Evolutionary conservation across 2,113 vertebrate genomes (phyloP).

Genomic region (Columba janthina): DNA sequence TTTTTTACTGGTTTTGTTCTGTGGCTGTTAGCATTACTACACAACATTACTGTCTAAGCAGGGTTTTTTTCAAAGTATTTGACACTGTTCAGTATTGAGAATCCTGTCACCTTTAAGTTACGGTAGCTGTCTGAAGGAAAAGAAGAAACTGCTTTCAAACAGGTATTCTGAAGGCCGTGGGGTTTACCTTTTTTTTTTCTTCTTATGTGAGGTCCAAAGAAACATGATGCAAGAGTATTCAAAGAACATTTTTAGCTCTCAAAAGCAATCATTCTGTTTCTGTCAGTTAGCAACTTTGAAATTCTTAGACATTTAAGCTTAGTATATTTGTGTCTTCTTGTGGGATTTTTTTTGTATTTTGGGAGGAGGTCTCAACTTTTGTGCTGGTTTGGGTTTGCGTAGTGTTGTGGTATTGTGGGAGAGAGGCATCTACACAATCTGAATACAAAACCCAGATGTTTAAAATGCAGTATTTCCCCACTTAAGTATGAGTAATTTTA

Average conservation of each 20-base stretch:
- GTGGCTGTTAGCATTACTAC: background rate
- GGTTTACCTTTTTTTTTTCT: accelerated
- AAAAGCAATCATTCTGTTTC: accelerated
- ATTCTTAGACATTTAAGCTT: background rate
- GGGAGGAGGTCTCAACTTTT: background rate
- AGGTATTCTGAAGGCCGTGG: background rate
- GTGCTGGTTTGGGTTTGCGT: background rate
- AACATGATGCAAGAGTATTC: background rate
- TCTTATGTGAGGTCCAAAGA: background rate
- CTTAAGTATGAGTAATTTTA: background rate
- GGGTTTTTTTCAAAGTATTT: background rate
- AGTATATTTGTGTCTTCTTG: background rate
- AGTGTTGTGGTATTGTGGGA: background rate
- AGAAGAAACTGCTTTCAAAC: background rate
- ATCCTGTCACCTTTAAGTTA: background rate
- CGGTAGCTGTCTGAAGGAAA: background rate
- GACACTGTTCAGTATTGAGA: background rate
- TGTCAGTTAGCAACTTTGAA: background rate
- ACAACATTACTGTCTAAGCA: background rate
- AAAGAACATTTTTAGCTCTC: background rate
- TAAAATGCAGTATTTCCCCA: background rate
- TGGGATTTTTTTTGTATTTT: background rate
- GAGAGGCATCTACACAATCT: background rate
- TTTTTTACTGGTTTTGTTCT: background rate
- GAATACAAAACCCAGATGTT: background rate